Base-by-base conservation (phyloP, 2,797 vertebrate species). In the Sebastes diaconus region DNA sequence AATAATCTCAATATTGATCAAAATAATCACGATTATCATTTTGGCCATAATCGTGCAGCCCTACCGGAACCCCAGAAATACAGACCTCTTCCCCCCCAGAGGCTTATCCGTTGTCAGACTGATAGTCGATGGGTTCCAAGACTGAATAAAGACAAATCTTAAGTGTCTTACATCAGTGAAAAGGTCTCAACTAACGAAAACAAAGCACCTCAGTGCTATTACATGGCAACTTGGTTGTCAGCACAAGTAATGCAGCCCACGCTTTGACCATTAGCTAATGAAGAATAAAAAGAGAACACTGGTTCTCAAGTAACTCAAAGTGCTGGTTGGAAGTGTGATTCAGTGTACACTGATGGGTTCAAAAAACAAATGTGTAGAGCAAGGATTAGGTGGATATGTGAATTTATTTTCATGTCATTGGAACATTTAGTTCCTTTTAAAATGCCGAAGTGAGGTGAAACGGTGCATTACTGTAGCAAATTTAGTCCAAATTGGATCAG, bases 261-360 rank as follows among this genome's bases (percentile, higher is more conserved):
- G 29, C 55, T 64, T 74, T 57, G 67, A 25, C 73, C 69, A 84
- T 79, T 75, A 79, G 70, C 12, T 36, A 36, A 50, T 50, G 10
- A 72, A 42, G 20, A 16, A 69, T 68, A 70, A 77, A 75, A 70
- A 55, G 24, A 85, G 54, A 39, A 39, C 67, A 60, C 29, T 4
- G n/a, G 22, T 54, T 83, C 25, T 8, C 14, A 57, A 75, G 24
- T 50, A 54, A 50, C 14, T 77, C 32, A 39, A 30, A 57, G 24
- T 73, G 60, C 42, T 42, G 29, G 14, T 16, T 70, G 59, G 79
- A 69, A 66, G 9, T n/a, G 16, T 13, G 8, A 9, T 13, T 4
- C 50, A 52, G 50, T n/a, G 50, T 18, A 18, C 50, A 52, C 50
- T 52, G 46, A 68, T 24, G 42, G 11, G 11, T 1, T 14, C 10